Base-by-base conservation (phyloP, 2,113 vertebrate genomes). In the Laterallus jamaicensis region DNA sequence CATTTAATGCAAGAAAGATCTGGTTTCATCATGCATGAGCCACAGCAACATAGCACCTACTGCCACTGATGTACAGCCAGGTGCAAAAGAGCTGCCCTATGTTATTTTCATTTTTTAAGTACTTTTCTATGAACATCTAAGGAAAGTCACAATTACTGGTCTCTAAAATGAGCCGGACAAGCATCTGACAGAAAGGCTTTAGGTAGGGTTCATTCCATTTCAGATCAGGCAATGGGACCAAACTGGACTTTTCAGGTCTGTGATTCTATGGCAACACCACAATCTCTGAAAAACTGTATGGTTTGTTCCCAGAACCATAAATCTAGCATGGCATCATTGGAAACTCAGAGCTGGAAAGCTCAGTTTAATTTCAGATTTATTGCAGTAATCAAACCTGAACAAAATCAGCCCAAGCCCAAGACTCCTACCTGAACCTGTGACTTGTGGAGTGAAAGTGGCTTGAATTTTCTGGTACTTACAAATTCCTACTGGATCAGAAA, bases 231-330 rank as follows among this genome's bases (percentile, higher is more conserved):
- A 83, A 68, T 81, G 49, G 47, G 63, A 70, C 71, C 74, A 79
- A 59, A 75, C 49, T n/a, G 75, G 83, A 73, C 84, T 89, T 86
- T 47, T 55, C 84, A 66, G 91, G 82, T 82, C 82, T 90, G 86
- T 82, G 92, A 90, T 62, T 90, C 93, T 96, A 92, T 94, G 95
- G 95, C 90, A 96, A 96, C 90, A 90, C 73, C 80, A 93, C 93
- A 92, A 92, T 84, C 90, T 92, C 80, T 79, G 69, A 80, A 94
- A 96, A 96, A 96, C 95, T 88, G 88, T 93, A 96, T 88, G 69
- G 96, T 93, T 93, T 96, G 93, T 95, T 96, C 95, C 95, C 93
- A 96, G 95, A 94, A 95, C 76, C 76, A 86, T 95, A 96, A 96
- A 95, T 95, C 80, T 78, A 75, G 74, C 79, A 80, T 94, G 92